These are phyloP conservation scores for Archivesica marissinica DNA, from an alignment of 1,140 invertebrate genomes.

Conservation along the genomic window DNA sequence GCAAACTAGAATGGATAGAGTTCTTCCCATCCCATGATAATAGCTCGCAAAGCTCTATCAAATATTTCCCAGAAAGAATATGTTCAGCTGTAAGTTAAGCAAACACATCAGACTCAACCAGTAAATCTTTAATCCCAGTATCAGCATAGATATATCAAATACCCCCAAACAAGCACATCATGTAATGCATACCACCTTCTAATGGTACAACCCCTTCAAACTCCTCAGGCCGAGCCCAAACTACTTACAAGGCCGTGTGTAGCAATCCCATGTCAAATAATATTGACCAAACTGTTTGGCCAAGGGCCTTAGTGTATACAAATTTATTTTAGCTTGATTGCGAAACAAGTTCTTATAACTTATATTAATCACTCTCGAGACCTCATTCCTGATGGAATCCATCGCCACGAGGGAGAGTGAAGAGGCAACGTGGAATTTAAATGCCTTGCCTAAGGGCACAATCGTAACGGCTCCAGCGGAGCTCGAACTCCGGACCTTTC, in stretches of 20 bases:
- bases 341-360: too few relatives aligned
- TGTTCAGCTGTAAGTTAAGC: background rate
- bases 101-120: slow-evolving; percentile 7
- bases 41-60: slow-evolving; percentile 11
- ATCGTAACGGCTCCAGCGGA: too few relatives aligned
- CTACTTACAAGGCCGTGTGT: slow-evolving; percentile 15
- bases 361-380: too few relatives aligned
- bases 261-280: slow-evolving; percentile 42
- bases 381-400: too few relatives aligned
- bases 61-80: slow-evolving; percentile 44
- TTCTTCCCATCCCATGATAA: slow-evolving; percentile 5
- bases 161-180: slow-evolving; percentile 41
- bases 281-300: background rate
- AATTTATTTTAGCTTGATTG: too few relatives aligned
- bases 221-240: slow-evolving; percentile 5
- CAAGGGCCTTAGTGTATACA: too few relatives aligned
- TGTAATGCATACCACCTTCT: slow-evolving; percentile 42
- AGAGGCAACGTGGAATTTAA: too few relatives aligned
- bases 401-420: too few relatives aligned
- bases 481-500: too few relatives aligned
- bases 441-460: too few relatives aligned
- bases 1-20: background rate
- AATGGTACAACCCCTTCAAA: slow-evolving; percentile 31
- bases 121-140: background rate
- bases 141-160: slow-evolving; percentile 30